phyloP scores from a whole-genome alignment of 2,888 invertebrate genomes.

The Polydesmus complanatus region DNA sequence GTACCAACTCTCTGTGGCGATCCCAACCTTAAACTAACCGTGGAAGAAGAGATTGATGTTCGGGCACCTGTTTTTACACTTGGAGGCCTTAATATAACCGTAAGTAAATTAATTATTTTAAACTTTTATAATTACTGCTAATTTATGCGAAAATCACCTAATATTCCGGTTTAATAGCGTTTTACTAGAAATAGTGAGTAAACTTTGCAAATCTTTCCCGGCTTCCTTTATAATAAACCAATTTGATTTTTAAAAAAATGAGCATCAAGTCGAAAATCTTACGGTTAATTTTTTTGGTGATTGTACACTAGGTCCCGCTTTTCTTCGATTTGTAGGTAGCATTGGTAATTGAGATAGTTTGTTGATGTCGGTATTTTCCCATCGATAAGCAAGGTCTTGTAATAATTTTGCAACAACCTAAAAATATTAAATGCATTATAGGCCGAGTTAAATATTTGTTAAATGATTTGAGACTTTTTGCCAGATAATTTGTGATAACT shows the following conservation, averaged over 20 bases:
- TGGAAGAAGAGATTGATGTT: no score
- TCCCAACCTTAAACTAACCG: no score
- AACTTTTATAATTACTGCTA: not conserved
- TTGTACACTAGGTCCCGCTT: not conserved
- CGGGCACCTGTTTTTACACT: not conserved
- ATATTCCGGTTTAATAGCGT: not conserved
- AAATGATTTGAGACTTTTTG: not conserved
- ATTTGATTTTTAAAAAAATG: no score
- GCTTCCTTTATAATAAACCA: no score
- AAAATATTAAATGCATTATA: no score
- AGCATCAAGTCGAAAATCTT: no score
- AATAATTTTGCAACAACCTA: no score
- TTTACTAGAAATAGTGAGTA: not conserved
- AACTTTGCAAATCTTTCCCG: not conserved
- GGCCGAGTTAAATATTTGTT: no score
- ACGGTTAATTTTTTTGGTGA: not conserved
- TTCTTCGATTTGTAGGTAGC: not conserved
- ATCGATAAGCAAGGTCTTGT: no score
- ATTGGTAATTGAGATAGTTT: not conserved
- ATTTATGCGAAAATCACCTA: not conserved
- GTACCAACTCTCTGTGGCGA: no score
- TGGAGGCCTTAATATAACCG: not conserved
- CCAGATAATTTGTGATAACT: not conserved
- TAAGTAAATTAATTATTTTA: not conserved
- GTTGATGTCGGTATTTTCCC: not conserved